A percentile compares a stretch with the other conserved stretches of the same genome.
Evolutionary conservation across 2,888 invertebrate genomes (phyloP).

Genomic region (Torymus texanus): DNA sequence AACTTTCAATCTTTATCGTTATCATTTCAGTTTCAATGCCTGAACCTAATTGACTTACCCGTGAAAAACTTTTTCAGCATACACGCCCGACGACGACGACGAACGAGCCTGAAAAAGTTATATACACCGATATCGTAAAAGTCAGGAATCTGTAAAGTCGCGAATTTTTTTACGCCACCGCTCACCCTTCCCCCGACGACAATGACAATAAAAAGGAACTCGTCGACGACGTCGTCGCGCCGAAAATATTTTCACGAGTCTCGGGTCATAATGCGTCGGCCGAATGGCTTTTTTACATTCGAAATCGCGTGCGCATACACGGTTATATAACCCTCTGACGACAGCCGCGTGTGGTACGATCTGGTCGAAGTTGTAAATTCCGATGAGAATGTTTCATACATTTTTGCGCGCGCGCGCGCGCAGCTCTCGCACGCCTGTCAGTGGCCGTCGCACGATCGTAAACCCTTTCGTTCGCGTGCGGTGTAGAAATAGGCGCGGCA

Average conservation of each 20-base stretch:
- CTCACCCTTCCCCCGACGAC: background rate
- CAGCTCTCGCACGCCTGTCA: conserved; percentile 6
- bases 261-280: conserved; percentile 32
- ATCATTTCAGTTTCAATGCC: background rate
- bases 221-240: background rate
- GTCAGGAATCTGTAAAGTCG: conserved; percentile 14
- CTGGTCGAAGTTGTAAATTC: conserved; percentile 38
- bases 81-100: no score
- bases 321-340: conserved; percentile 6
- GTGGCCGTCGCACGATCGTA: conserved; percentile 13
- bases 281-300: conserved; percentile 43
- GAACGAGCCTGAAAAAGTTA: no score
- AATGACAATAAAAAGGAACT: conserved; percentile 39
- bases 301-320: background rate
- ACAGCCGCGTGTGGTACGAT: conserved; percentile 3
- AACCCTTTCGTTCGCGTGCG: conserved; percentile 10
- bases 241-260: conserved; percentile 36
- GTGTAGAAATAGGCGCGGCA: no score
- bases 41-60: conserved; percentile 9
- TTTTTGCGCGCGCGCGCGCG: conserved; percentile 17
- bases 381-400: conserved; percentile 40
- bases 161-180: background rate
- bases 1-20: background rate
- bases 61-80: background rate
- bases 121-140: conserved; percentile 28